These are phyloP conservation scores for Dorcus hopei DNA, from an alignment of 2,888 invertebrate genomes.

Conservation along the genomic window DNA sequence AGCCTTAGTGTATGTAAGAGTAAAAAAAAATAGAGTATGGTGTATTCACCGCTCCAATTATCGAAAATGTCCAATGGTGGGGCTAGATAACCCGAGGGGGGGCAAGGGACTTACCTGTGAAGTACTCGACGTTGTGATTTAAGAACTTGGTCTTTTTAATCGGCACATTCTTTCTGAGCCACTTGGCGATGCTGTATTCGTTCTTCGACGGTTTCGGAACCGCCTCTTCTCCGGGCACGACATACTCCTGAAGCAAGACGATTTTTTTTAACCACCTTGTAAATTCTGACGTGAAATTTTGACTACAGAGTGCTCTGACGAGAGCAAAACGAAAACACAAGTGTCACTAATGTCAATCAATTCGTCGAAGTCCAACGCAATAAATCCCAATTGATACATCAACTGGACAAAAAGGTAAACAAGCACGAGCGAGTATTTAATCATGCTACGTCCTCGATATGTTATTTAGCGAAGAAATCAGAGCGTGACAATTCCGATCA, in stretches of 20 bases:
- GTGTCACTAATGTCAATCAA: conserved; percentile 18
- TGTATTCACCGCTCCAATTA: no score
- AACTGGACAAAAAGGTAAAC: conserved; percentile 5
- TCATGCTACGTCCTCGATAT: background rate
- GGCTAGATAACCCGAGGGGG: no score
- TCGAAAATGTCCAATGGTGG: background rate
- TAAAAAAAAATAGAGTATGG: no score
- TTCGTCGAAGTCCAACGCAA: background rate
- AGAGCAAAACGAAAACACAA: conserved; percentile 20
- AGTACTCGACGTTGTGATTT: conserved; percentile 95
- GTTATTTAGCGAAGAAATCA: background rate
- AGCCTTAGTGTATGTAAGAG: no score
- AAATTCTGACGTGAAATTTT: background rate
- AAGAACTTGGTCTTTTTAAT: conserved; percentile 95
- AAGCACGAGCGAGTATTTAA: no score
- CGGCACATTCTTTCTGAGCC: conserved; percentile 89
- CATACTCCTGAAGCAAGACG: conserved; percentile 46
- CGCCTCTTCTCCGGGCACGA: conserved; percentile 50
- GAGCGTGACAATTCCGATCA: conserved; percentile 11
- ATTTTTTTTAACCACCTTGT: no score
- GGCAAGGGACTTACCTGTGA: conserved; percentile 65
- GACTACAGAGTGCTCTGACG: conserved; percentile 18
- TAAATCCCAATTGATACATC: background rate
- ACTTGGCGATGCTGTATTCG: conserved; percentile 90
- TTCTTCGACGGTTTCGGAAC: conserved; percentile 81